Percentiles rank a stretch among this genome's conserved stretches.
Evolutionary conservation across 2,113 vertebrate genomes (phyloP).

Genomic region (Dicaeum eximium): DNA sequence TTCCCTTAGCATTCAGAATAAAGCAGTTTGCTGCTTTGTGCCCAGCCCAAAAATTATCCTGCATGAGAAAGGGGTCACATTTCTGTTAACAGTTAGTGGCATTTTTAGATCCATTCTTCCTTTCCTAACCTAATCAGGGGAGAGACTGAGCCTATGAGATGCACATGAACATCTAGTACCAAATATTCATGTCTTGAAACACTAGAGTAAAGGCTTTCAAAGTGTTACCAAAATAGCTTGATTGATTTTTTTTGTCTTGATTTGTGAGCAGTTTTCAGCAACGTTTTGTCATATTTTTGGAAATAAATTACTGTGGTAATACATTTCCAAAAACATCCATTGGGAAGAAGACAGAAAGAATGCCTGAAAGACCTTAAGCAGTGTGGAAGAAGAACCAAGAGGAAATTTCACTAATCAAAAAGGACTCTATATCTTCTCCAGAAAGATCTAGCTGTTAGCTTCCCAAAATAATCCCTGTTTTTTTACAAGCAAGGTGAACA

Average conservation of each 20-base stretch:
- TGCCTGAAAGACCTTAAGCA: not conserved
- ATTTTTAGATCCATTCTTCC: not conserved
- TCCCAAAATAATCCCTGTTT: not conserved
- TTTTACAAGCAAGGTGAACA: slow-evolving; percentile 15
- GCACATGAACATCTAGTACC: not conserved
- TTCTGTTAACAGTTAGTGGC: not conserved
- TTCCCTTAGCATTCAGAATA: not conserved
- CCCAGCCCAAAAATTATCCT: not conserved
- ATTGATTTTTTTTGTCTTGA: not conserved
- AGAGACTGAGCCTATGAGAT: not conserved
- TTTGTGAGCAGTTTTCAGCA: not conserved
- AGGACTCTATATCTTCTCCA: not conserved
- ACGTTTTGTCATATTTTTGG: not conserved
- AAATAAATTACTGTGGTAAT: not conserved
- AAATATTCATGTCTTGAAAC: not conserved
- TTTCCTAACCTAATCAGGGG: not conserved
- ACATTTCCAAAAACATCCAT: not conserved
- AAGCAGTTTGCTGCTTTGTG: not conserved
- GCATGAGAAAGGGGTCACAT: not conserved
- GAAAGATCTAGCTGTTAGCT: not conserved
- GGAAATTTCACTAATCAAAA: not conserved
- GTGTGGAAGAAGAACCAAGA: not conserved
- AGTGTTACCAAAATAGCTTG: not conserved
- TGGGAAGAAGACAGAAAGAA: not conserved
- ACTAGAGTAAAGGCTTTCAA: not conserved